These are phyloP conservation scores for Ectemnius lituratus DNA, from an alignment of 2,888 invertebrate genomes.

Conservation along the genomic window DNA sequence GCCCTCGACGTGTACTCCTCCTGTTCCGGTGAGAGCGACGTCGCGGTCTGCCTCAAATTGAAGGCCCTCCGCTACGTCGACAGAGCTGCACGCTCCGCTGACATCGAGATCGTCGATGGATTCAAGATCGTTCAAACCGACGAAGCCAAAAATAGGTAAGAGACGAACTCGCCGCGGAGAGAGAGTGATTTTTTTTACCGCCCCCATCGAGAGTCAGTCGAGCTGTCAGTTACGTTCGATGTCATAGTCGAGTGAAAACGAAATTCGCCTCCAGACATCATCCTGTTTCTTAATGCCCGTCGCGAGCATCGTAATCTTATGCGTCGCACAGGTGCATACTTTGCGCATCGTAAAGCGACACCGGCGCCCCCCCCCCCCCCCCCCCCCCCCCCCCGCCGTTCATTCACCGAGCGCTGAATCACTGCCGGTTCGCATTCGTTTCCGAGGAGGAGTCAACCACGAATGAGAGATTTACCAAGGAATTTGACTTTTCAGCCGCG, in stretches of 20 bases:
- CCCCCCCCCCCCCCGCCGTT: too few species aligned
- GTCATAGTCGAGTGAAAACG: constrained; percentile 8
- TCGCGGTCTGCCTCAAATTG: constrained; percentile 87
- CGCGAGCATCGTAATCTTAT: not conserved
- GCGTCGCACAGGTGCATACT: not conserved
- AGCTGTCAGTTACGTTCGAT: not conserved
- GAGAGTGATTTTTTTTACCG: not conserved
- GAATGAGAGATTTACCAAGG: not conserved
- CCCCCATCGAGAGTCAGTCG: not conserved
- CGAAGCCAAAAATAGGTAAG: constrained; percentile 74
- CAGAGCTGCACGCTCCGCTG: constrained; percentile 83
- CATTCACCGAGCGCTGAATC: too few species aligned
- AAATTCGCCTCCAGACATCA: not conserved
- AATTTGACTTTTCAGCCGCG: constrained; percentile 68
- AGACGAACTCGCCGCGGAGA: not conserved
- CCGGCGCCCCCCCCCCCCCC: too few species aligned
- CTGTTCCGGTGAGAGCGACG: constrained; percentile 83
- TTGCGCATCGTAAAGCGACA: too few species aligned
- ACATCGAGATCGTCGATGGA: constrained; percentile 77
- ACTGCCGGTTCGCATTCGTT: not conserved
- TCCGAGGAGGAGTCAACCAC: not conserved
- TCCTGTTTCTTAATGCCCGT: too few species aligned
- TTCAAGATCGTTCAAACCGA: constrained; percentile 79
- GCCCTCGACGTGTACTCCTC: constrained; percentile 73
- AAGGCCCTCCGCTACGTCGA: constrained; percentile 88